phyloP scores from a whole-genome alignment of 2,797 vertebrate genomes.

The Prunella strophiata region DNA sequence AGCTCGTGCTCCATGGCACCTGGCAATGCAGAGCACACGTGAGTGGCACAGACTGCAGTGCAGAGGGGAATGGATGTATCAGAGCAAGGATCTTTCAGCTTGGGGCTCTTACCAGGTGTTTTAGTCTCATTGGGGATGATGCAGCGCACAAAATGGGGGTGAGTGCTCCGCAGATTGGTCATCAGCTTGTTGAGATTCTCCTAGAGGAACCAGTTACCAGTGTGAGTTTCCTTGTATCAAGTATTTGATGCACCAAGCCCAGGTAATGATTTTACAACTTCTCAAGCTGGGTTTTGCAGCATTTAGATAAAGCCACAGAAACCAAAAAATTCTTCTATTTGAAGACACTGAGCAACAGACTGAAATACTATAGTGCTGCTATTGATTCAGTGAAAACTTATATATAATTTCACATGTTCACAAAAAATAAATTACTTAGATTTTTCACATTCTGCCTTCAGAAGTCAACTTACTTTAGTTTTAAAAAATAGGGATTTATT shows the following conservation, averaged over 20 bases:
- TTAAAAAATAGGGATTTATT: neutral
- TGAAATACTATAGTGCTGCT: neutral
- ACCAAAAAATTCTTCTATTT: neutral
- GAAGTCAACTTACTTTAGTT: neutral
- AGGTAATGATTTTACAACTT: neutral
- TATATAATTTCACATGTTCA: neutral
- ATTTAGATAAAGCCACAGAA: neutral
- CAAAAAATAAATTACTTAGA: neutral
- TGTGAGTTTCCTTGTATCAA: neutral
- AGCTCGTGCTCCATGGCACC: constrained; percentile 85
- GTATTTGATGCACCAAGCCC: neutral
- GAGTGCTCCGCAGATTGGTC: constrained; percentile 85
- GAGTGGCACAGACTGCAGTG: neutral
- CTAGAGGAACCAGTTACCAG: neutral
- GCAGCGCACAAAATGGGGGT: constrained; percentile 88
- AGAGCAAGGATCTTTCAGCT: neutral
- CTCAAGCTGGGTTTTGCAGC: neutral
- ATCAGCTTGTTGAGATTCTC: constrained; percentile 48
- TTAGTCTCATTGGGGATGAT: constrained; percentile 79
- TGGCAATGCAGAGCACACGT: constrained; percentile 14
- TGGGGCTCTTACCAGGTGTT: neutral
- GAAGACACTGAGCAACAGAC: neutral
- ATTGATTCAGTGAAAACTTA: neutral
- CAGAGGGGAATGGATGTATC: neutral
- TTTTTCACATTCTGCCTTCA: neutral